phyloP scores from a whole-genome alignment of 2,888 invertebrate genomes.

The Coenonympha arcania region DNA sequence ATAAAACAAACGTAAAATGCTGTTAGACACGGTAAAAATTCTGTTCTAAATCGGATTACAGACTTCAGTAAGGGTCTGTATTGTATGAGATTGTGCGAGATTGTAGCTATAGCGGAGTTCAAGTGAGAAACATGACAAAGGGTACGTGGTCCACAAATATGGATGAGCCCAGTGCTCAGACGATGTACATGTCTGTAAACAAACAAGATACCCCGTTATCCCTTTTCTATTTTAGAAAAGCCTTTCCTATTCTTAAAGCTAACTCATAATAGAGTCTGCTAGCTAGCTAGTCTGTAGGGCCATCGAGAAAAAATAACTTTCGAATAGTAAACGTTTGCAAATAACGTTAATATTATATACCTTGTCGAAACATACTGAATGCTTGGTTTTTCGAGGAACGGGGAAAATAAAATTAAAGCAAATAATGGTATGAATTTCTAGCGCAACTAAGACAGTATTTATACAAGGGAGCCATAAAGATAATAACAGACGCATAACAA shows the following conservation, averaged over 20 bases:
- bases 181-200: slow-evolving; percentile 4
- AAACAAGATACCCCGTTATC: neutral
- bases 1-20: neutral
- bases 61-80: slow-evolving; percentile 15
- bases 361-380: too few relatives aligned
- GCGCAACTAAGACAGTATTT: too few relatives aligned
- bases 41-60: slow-evolving; percentile 16
- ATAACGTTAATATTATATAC: too few relatives aligned
- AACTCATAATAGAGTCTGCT: too few relatives aligned
- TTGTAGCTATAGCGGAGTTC: slow-evolving; percentile 34
- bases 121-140: slow-evolving; percentile 40
- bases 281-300: too few relatives aligned
- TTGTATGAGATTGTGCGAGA: slow-evolving; percentile 5
- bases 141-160: slow-evolving; percentile 11
- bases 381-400: too few relatives aligned
- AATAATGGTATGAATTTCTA: too few relatives aligned
- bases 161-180: slow-evolving; percentile 3
- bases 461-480: too few relatives aligned
- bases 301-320: too few relatives aligned
- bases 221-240: slow-evolving; percentile 4
- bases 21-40: slow-evolving; percentile 3
- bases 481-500: too few relatives aligned
- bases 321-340: too few relatives aligned
- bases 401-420: too few relatives aligned
- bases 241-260: neutral